These are phyloP conservation scores for Andrena chrysosceles DNA, from an alignment of 2,888 invertebrate genomes.

Conservation along the genomic window DNA sequence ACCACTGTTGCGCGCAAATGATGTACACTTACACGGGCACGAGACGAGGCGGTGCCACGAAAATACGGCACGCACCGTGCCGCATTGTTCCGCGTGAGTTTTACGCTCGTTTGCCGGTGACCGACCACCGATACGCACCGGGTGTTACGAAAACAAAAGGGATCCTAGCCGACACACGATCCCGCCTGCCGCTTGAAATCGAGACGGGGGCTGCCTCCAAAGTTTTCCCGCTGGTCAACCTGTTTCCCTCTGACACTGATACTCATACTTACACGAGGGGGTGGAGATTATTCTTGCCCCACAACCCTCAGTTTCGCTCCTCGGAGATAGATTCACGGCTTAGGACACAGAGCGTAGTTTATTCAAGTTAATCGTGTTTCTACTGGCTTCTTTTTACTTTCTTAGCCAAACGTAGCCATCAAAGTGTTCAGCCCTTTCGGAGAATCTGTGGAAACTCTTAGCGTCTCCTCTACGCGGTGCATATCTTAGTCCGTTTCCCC, in stretches of 20 bases:
- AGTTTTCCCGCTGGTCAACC: conserved; percentile 15
- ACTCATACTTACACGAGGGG: background rate
- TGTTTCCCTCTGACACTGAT: conserved; percentile 7
- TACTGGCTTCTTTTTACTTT: background rate
- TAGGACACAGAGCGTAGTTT: no score
- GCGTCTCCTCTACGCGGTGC: conserved; percentile 5
- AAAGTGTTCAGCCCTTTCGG: background rate
- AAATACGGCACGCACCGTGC: conserved; percentile 63
- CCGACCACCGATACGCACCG: conserved; percentile 67
- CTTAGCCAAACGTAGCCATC: background rate
- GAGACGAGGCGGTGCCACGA: conserved; percentile 56
- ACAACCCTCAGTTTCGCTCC: background rate
- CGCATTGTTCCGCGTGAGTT: conserved; percentile 69
- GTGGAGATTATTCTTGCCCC: background rate
- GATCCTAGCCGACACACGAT: conserved; percentile 32
- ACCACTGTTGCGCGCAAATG: conserved; percentile 67
- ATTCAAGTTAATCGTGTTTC: no score
- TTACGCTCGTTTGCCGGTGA: conserved; percentile 73
- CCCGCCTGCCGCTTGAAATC: conserved; percentile 34
- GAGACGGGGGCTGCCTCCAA: background rate
- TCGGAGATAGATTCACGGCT: no score
- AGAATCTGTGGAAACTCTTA: conserved; percentile 20
- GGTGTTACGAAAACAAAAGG: conserved; percentile 62
- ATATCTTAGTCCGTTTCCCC: conserved; percentile 17
- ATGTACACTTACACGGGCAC: conserved; percentile 58